Evolutionary conservation across 2,888 invertebrate species (phyloP), one percentile per base, ranked within the genome.

Genomic region (Scrobipalpa atriplicella): DNA sequence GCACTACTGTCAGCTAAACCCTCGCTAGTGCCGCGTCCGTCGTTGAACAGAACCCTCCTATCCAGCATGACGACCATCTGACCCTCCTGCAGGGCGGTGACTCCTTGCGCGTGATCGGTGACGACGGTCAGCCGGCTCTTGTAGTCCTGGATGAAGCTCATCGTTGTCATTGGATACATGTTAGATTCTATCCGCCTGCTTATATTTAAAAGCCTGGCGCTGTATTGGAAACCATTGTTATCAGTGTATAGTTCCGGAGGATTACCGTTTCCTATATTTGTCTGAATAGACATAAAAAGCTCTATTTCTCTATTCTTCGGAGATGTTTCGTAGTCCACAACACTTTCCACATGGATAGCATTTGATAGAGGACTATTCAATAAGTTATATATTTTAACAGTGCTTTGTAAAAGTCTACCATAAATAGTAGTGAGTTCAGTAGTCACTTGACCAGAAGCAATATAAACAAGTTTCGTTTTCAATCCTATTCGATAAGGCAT

Each of bases 21-120:
- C 86, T 99, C 98, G 3, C 96, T 96, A 94, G 98, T 95, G 5
- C 99, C 99, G 70, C 99, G 94, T 13, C 96, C 96, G 78, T 99
- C 99, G 81, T 99, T 98, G 81, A 97, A 98, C 10, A 97, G 93
- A 1, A 99, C 96, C 66, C 98, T 93, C 16, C 99, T 93, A 79
- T 99, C 99, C 69, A 99, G 89, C 96, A 99, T 97, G 0, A 99
- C 95, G 77, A 99, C 97, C 61, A 99, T 79, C 86, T 95, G 96
- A 0, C 99, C 99, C 6, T 97, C 96, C 77, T 98, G 96, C 84
- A 97, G 95, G 68, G 97, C 96, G 1, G 98, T 96, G 0, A 97
- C 95, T 1, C 98, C 99, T 93, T 98, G 97, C 0, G 98, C 97
- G 79, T 98, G 98, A 69, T 97, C 96, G 0, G 97, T 96, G 43